Evolutionary conservation across 2,797 vertebrate species (phyloP), one percentile per base, ranked within the genome.

Genomic region (Picus viridis): DNA sequence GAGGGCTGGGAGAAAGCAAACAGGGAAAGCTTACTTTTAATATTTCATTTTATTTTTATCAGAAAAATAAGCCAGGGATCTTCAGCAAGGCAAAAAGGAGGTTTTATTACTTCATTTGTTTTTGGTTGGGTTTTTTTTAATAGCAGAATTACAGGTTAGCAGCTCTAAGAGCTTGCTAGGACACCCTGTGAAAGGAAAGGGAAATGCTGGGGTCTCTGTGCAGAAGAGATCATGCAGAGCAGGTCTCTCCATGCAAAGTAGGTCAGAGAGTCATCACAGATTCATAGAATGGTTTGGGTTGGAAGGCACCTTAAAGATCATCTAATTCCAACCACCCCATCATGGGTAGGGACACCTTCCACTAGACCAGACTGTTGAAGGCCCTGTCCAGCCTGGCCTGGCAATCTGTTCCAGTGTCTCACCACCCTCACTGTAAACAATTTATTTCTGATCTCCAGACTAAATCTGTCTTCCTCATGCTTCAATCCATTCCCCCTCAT

Each of bases 21-120:
- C 27, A 73, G 47, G 82, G 96, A 94, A 94, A 97, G 94, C 90
- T 96, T 96, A 91, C 92, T 94, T 97, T 94, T 76, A 97, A 67
- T 59, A 83, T 85, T 77, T 95, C 94, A 93, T 97, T 97, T 95
- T 95, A 96, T 95, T 97, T 95, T 92, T 80, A 49, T 72, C 75
- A 83, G 93, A 93, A 96, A 90, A 93, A 94, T 83, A 86, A 91
- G 83, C 75, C 89, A 53, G 81, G 54, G 32, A 80, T 36, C 20
- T 83, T 88, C 89, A 82, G 67, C 34, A 4, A 36, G 16, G 5
- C 3, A 5, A 29, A 51, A 49, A 76, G 16, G 2, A 19, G 18
- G 22, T 57, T 58, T 57, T 69, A 10, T 12, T 54, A 54, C 13
- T 59, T 62, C n/a, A 68, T 83, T 63, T n/a, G n/a, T n/a, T n/a